These are phyloP conservation scores for Hermatobates lingyangjiaoensis DNA, from an alignment of 1,140 invertebrate species.

Conservation along the genomic window DNA sequence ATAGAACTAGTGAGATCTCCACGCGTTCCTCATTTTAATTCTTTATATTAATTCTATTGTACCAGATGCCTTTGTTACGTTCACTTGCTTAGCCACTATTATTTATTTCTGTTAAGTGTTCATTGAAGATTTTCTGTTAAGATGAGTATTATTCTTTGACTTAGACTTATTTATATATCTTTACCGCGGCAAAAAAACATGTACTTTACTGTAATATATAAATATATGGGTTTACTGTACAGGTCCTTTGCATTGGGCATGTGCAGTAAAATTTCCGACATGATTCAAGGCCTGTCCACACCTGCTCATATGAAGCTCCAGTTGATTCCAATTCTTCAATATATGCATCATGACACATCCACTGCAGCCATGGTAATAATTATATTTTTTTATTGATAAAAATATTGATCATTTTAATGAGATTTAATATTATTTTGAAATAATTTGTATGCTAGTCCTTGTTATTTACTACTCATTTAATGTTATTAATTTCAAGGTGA, in stretches of 20 bases:
- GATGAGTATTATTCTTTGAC: too few relatives aligned
- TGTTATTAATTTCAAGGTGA: slow-evolving; percentile 27
- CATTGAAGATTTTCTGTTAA: too few relatives aligned
- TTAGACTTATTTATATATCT: too few relatives aligned
- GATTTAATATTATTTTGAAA: neutral
- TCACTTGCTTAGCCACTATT: too few relatives aligned
- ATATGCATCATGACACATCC: slow-evolving; percentile 82
- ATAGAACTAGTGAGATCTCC: too few relatives aligned
- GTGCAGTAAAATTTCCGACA: slow-evolving; percentile 85
- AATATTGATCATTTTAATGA: neutral
- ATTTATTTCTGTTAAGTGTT: too few relatives aligned
- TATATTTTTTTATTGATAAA: neutral
- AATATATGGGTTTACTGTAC: too few relatives aligned
- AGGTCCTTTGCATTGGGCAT: slow-evolving; percentile 88
- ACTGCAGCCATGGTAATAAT: slow-evolving; percentile 58
- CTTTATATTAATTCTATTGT: too few relatives aligned
- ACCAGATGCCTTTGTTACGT: too few relatives aligned
- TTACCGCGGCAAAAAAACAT: too few relatives aligned
- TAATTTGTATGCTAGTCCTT: neutral
- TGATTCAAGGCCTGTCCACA: slow-evolving; percentile 82
- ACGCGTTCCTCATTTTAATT: too few relatives aligned
- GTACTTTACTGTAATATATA: too few relatives aligned
- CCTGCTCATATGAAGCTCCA: slow-evolving; percentile 80
- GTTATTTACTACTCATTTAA: neutral
- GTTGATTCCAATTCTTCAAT: slow-evolving; percentile 74